Base-by-base conservation (phyloP, 2,113 vertebrate genomes). In the Alligator sinensis region DNA sequence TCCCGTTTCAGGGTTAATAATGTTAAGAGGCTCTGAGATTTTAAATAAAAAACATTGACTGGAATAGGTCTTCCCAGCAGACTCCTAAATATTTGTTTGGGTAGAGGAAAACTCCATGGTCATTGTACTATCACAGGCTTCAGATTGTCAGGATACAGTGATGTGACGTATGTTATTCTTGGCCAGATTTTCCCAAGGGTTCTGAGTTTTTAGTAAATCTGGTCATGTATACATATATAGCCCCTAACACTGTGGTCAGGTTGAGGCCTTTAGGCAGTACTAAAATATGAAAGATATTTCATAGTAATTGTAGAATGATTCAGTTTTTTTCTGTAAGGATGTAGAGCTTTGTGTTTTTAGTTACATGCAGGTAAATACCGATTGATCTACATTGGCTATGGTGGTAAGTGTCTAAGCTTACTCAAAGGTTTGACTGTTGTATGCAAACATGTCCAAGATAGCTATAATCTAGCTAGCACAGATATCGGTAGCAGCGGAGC, bases 81-180 rank as follows among this genome's bases (percentile, higher is more conserved):
- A 93, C 2, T 34, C 84, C 16, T 93, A 72, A 84, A 1, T 77
- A 57, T 90, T 94, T 88, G 88, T 80, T 92, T 93, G 79, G 64
- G 12, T 11, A 80, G 58, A 75, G 95, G 95, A 94, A 97, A 97
- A 93, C 68, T 96, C 94, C 84, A 88, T 94, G 91, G 90, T 79
- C 22, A 16, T 78, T 60, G 19, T 78, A 60, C n/a, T 2, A 19
- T 82, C 82, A 91, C 74, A 72, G 86, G 58, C 38, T 86, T 84
- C 54, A 68, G 24, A 54, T 68, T 93, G 34, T 77, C 84, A 4
- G 57, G 55, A 66, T 60, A 68, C 86, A 68, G 62, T 84, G 60
- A 92, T 27, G 85, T 93, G n/a, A 47, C 7, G 21, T 34, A 38
- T 12, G 30, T 70, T 70, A 70, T 30, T 34, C 19, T 70, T 21